Evolutionary conservation across 1,140 invertebrate genomes (phyloP), one percentile per base, ranked within the genome.

Genomic region (Aricia agestis): DNA sequence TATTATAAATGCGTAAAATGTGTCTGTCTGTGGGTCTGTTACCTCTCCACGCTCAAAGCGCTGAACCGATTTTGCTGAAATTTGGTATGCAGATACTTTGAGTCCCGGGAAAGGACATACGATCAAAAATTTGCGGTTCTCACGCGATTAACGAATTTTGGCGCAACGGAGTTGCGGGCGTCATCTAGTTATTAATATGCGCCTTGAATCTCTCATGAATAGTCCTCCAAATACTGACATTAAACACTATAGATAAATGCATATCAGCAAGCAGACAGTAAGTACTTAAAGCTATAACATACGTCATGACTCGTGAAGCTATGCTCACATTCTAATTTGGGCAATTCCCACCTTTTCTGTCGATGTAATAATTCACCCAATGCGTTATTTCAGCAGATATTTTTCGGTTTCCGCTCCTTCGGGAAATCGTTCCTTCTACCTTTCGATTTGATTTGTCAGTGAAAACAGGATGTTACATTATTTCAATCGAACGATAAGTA

Each of bases 311-410:
- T 5, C 45, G 45, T 52, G 11, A 2, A 52, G 45, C 10, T 52
- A 13, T 52, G 45, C 45, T 52, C 45, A 52, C 19, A 63, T 63
- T 25, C 59, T 63, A 19, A 63, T 63, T 63, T 63, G 18, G 59
- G 18, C 59, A 63, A 19, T 19, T 63, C 19, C 18, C 11, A 63
- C 59, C n/a, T 18, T 31, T 10, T 31, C 45, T 52, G 45, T 63
- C 59, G 59, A 63, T 6, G 59, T 17, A 63, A 63, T 18, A 63
- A 10, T 19, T 63, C 59, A 52, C 45, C 36, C 9, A 4, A 52
- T 52, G 18, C 18, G 59, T 63, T 63, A 59, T 17, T 63, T 25
- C 59, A 63, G 59, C 59, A 63, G 19, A 17, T 11, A 19, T 63
- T 63, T 63, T 63, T 63, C 19, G 17, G 19, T 25, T 63, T 59